phyloP scores from a whole-genome alignment of 2,888 invertebrate species.

The Allolobophora icterica region DNA sequence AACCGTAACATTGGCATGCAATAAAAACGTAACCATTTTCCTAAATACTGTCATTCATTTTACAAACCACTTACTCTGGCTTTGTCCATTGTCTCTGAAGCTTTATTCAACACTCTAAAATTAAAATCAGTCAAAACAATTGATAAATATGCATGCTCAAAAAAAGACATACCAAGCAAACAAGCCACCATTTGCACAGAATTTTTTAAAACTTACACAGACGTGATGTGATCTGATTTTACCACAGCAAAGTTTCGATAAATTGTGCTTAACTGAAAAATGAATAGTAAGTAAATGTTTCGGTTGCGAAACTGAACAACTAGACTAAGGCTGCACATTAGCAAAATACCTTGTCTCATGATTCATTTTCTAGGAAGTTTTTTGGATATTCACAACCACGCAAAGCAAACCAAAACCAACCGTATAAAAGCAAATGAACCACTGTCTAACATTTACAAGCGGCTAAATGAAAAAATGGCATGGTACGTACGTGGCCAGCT shows the following conservation, averaged over 20 bases:
- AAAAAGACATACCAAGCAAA: neutral
- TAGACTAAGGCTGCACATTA: neutral
- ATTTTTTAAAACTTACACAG: too few species aligned
- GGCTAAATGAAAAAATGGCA: neutral
- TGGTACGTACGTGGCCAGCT: constrained; percentile 73
- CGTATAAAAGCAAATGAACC: neutral
- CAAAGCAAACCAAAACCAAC: too few species aligned
- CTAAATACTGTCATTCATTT: neutral
- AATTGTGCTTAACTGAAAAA: neutral
- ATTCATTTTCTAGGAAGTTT: neutral
- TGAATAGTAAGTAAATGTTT: neutral
- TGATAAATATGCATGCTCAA: neutral
- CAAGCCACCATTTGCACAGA: too few species aligned
- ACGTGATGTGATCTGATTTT: too few species aligned
- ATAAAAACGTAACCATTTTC: too few species aligned
- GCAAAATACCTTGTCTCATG: neutral
- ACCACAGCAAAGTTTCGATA: neutral
- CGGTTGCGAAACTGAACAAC: neutral
- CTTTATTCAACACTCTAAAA: constrained; percentile 81
- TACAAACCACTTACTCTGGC: constrained; percentile 77
- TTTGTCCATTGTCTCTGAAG: constrained; percentile 91
- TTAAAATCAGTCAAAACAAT: constrained; percentile 40
- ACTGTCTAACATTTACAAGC: neutral
- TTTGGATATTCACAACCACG: too few species aligned
- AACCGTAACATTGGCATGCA: neutral